phyloP scores from a whole-genome alignment of 2,797 vertebrate genomes.

The Gymnoscopelus braueri region DNA sequence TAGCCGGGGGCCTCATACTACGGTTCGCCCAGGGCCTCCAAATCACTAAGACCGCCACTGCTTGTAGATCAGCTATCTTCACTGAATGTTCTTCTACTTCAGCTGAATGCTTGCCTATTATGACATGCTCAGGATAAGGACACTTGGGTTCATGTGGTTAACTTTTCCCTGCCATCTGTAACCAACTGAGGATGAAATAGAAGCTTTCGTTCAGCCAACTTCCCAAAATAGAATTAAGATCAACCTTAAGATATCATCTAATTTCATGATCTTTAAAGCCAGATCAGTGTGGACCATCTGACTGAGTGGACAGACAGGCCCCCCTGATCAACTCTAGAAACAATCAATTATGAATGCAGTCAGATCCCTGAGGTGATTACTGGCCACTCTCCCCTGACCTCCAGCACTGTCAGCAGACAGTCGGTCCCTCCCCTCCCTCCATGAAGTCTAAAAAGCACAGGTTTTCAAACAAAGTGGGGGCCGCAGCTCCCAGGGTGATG shows the following conservation, averaged over 20 bases:
- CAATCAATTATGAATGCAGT: slow-evolving; percentile 71
- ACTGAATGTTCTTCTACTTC: too few relatives aligned
- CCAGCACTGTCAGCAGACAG: slow-evolving; percentile 48
- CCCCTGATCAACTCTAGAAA: slow-evolving; percentile 64
- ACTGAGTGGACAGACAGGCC: slow-evolving; percentile 44
- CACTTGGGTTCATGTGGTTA: background rate
- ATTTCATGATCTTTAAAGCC: slow-evolving; percentile 42
- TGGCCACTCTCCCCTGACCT: slow-evolving; percentile 56
- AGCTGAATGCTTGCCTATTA: too few relatives aligned
- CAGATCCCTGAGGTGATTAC: slow-evolving; percentile 65
- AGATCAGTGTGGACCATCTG: slow-evolving; percentile 58
- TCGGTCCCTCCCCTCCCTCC: slow-evolving; percentile 5
- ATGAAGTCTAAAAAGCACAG: background rate
- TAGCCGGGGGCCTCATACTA: too few relatives aligned
- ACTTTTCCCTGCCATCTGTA: background rate
- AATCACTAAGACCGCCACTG: too few relatives aligned
- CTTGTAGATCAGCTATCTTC: too few relatives aligned
- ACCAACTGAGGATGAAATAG: background rate
- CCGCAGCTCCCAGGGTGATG: too few relatives aligned
- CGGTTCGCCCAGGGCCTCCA: too few relatives aligned
- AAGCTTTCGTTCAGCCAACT: background rate
- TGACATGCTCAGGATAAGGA: too few relatives aligned
- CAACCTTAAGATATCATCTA: slow-evolving; percentile 23
- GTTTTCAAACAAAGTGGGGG: too few relatives aligned
- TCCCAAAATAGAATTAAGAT: slow-evolving; percentile 1